Evolutionary conservation across 1,140 invertebrate species (phyloP).

Genomic region (Dinoponera quadriceps): DNA sequence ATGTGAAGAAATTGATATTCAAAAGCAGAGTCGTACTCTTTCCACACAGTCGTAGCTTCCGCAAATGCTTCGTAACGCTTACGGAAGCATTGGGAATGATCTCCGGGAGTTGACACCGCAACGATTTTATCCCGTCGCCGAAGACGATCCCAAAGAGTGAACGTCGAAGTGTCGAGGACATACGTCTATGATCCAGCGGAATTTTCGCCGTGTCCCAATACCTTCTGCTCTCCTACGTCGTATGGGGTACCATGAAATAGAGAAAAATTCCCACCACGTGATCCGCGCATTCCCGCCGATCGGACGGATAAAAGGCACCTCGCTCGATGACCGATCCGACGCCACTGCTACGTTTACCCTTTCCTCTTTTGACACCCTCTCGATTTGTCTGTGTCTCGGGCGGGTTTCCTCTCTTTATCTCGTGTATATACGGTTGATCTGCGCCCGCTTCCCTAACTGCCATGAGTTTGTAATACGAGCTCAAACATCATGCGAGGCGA

Average conservation of each 20-base stretch:
- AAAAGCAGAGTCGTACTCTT: neutral
- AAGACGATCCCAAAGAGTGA: too few species aligned
- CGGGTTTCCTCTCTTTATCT: conserved; percentile 40
- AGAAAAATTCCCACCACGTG: too few species aligned
- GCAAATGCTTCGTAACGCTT: neutral
- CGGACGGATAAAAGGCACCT: neutral
- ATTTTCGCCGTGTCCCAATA: too few species aligned
- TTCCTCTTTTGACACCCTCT: conserved; percentile 26
- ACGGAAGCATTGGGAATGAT: neutral
- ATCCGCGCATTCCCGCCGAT: neutral
- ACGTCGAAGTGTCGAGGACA: too few species aligned
- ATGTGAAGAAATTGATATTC: neutral
- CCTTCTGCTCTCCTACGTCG: too few species aligned
- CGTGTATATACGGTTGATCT: conserved; percentile 47
- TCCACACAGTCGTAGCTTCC: neutral
- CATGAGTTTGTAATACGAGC: conserved; percentile 57
- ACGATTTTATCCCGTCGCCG: too few species aligned
- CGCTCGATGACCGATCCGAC: conserved; percentile 47
- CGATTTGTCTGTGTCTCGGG: conserved; percentile 11
- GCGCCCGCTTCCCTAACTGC: conserved; percentile 49
- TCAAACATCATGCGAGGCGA: conserved; percentile 63
- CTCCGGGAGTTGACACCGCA: neutral
- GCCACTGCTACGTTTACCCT: conserved; percentile 60
- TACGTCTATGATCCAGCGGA: too few species aligned
- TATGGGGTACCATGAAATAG: too few species aligned